A percentile compares a stretch with the other conserved stretches of the same genome.
Evolutionary conservation across 2,888 invertebrate genomes (phyloP).

Genomic region (Tethea ocularis): DNA sequence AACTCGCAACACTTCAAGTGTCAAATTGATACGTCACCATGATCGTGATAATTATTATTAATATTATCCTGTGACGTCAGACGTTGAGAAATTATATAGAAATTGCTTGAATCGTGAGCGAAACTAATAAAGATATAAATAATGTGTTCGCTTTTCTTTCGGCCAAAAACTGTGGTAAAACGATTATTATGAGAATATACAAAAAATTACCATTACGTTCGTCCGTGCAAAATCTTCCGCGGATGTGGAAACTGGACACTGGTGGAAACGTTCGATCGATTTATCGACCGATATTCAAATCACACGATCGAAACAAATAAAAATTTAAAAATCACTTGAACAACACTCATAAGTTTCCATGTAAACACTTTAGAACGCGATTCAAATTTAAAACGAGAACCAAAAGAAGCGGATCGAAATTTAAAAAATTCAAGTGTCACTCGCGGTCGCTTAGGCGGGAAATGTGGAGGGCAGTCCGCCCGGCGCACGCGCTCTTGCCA

Average conservation of each 20-base stretch:
- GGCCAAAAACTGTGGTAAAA: conserved; percentile 5
- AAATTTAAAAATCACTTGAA: conserved; percentile 34
- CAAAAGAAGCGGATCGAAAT: conserved; percentile 43
- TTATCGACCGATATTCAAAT: conserved; percentile 27
- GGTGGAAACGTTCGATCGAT: conserved; percentile 38
- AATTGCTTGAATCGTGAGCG: conserved; percentile 1
- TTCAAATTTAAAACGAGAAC: conserved; percentile 21
- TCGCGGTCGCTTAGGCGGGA: conserved; percentile 65
- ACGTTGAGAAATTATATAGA: conserved; percentile 5
- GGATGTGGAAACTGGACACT: conserved; percentile 43
- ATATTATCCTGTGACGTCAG: conserved; percentile 9
- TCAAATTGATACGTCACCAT: conserved; percentile 6
- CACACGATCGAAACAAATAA: conserved; percentile 38
- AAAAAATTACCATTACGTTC: conserved; percentile 47
- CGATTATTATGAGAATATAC: conserved; percentile 15
- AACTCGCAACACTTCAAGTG: not conserved
- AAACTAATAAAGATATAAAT: conserved; percentile 9
- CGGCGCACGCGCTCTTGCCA: conserved; percentile 70
- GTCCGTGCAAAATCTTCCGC: conserved; percentile 44
- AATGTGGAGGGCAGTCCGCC: conserved; percentile 59
- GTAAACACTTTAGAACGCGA: conserved; percentile 36
- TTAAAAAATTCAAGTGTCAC: conserved; percentile 58
- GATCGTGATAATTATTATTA: conserved; percentile 10
- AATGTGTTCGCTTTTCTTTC: not conserved
- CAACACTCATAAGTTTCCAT: conserved; percentile 36